Evolutionary conservation across 2,888 invertebrate genomes (phyloP).

Genomic region (Noctua comes): DNA sequence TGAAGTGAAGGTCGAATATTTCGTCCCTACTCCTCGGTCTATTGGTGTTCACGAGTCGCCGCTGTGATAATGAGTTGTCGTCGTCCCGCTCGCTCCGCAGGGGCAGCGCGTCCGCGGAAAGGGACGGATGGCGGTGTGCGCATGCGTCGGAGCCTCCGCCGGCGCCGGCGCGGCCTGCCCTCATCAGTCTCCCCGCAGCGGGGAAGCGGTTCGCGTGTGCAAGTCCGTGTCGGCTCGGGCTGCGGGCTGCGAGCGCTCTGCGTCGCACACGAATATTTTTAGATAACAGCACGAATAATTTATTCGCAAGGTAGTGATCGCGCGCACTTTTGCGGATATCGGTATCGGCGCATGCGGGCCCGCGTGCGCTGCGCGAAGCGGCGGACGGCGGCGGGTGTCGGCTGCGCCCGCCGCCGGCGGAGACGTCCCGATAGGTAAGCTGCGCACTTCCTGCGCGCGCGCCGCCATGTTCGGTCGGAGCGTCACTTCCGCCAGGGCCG

Average conservation of each 20-base stretch:
- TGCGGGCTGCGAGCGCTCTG: constrained; percentile 80
- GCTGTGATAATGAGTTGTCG: constrained; percentile 87
- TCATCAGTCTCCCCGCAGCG: constrained; percentile 90
- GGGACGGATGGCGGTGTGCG: constrained; percentile 85
- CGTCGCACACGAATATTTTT: constrained; percentile 89
- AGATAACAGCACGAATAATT: constrained; percentile 90
- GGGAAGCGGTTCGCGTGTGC: constrained; percentile 89
- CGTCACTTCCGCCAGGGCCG: constrained; percentile 88
- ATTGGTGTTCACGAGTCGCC: constrained; percentile 90
- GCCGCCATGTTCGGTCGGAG: constrained; percentile 89
- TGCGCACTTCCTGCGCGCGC: constrained; percentile 90
- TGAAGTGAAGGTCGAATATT: constrained; percentile 90
- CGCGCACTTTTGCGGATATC: constrained; percentile 88
- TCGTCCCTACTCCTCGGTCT: constrained; percentile 90
- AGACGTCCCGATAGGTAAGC: constrained; percentile 90
- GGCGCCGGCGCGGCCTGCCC: constrained; percentile 88
- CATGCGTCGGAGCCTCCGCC: constrained; percentile 88
- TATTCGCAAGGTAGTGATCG: constrained; percentile 89
- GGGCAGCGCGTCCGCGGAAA: constrained; percentile 72
- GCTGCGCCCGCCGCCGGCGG: constrained; percentile 79
- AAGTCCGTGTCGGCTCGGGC: constrained; percentile 80
- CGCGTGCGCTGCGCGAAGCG: constrained; percentile 75
- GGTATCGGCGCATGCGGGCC: constrained; percentile 85
- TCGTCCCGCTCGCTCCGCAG: constrained; percentile 84
- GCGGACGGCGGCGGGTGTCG: constrained; percentile 77